Percentiles rank a stretch among this genome's conserved stretches.
phyloP scores from a whole-genome alignment of 2,888 invertebrate species.

The Peribatodes rhomboidaria region DNA sequence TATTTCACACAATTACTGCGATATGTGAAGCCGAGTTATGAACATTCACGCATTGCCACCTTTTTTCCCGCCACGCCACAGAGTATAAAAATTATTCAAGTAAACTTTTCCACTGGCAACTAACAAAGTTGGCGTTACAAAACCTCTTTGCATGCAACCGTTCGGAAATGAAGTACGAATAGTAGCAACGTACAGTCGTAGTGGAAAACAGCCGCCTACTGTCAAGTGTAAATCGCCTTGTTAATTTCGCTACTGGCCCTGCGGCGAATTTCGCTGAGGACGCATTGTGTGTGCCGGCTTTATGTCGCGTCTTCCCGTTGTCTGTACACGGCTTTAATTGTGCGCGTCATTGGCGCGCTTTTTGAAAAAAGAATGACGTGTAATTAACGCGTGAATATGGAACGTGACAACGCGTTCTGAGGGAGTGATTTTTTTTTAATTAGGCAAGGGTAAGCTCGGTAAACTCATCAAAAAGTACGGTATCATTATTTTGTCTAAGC shows the following conservation, averaged over 20 bases:
- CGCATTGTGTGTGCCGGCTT: conserved; percentile 85
- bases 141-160: conserved; percentile 51
- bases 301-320: conserved; percentile 85
- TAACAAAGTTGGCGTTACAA: conserved; percentile 40
- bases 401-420: conserved; percentile 85
- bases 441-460: conserved; percentile 69
- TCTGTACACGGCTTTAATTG: conserved; percentile 86
- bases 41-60: conserved; percentile 61
- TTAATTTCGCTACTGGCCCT: conserved; percentile 85
- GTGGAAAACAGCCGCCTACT: conserved; percentile 82
- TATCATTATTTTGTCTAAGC: conserved; percentile 34
- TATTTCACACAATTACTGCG: conserved; percentile 81
- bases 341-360: conserved; percentile 86
- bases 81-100: conserved; percentile 50
- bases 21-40: conserved; percentile 67
- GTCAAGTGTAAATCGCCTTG: conserved; percentile 87
- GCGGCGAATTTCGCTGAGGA: conserved; percentile 86
- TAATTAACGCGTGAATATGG: conserved; percentile 86
- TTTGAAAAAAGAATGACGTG: conserved; percentile 87
- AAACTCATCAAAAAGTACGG: conserved; percentile 48
- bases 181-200: conserved; percentile 64
- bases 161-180: conserved; percentile 60
- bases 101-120: conserved; percentile 43
- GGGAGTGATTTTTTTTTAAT: conserved; percentile 82
- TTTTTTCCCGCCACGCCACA: conserved; percentile 58